Percentiles rank a stretch among this genome's conserved stretches.
Evolutionary conservation across 2,888 invertebrate species (phyloP).

Genomic region (Folsomia candida): DNA sequence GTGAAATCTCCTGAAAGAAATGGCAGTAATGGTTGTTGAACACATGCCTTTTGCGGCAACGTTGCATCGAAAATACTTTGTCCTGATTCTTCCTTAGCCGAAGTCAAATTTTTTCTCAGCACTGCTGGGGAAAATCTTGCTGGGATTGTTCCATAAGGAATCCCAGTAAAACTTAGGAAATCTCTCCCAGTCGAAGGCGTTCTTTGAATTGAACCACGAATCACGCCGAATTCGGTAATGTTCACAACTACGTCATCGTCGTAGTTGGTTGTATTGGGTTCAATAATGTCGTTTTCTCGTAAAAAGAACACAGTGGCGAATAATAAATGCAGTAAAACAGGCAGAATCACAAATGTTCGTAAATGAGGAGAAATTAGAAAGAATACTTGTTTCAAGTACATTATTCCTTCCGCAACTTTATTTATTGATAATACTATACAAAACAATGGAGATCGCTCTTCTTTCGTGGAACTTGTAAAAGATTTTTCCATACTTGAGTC

Average conservation of each 20-base stretch:
- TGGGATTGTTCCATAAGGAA: conserved; percentile 17
- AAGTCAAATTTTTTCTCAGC: background rate
- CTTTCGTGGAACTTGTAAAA: too few species aligned
- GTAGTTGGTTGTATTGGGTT: too few species aligned
- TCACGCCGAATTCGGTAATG: conserved; percentile 1
- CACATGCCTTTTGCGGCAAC: background rate
- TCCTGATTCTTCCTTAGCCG: background rate
- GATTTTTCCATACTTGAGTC: too few species aligned
- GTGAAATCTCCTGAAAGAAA: conserved; percentile 3
- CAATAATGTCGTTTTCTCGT: too few species aligned
- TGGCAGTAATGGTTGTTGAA: background rate
- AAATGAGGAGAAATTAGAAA: too few species aligned
- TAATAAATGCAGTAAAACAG: too few species aligned
- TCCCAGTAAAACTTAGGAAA: conserved; percentile 14
- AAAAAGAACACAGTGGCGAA: too few species aligned
- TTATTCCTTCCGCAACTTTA: too few species aligned
- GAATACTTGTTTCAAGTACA: too few species aligned
- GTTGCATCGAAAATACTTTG: conserved; percentile 17
- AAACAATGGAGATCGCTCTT: too few species aligned
- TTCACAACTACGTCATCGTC: background rate
- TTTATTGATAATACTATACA: too few species aligned
- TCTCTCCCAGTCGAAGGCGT: background rate
- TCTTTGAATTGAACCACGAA: background rate
- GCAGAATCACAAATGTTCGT: too few species aligned
- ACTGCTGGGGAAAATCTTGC: conserved; percentile 9